These are phyloP conservation scores for Cydia fagiglandana DNA, from an alignment of 1,140 invertebrate species.

Conservation along the genomic window DNA sequence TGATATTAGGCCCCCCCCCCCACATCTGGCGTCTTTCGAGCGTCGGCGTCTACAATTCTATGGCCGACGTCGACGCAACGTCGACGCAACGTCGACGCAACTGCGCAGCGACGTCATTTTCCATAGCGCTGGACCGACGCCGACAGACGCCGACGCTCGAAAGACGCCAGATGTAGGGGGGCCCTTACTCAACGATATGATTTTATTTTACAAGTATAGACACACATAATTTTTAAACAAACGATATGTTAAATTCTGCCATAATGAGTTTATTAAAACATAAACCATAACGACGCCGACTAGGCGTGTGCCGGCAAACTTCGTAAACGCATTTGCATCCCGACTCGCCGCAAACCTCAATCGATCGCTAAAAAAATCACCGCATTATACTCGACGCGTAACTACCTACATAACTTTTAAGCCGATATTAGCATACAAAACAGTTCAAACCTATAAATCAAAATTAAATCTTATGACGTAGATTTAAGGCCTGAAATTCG, in stretches of 20 bases:
- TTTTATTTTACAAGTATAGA: not conserved
- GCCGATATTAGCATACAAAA: slow-evolving; percentile 46
- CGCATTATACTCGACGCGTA: slow-evolving; percentile 61
- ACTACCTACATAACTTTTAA: slow-evolving; percentile 58
- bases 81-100: too few species aligned
- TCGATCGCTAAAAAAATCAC: slow-evolving; percentile 74
- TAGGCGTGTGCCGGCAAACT: slow-evolving; percentile 64
- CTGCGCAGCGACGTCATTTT: too few species aligned
- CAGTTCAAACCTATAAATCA: slow-evolving; percentile 38
- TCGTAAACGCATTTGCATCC: slow-evolving; percentile 71
- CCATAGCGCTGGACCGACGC: too few species aligned
- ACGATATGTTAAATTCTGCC: slow-evolving; percentile 2
- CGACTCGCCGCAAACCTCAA: slow-evolving; percentile 69
- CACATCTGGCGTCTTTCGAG: too few species aligned
- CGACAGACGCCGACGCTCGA: too few species aligned
- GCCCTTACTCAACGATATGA: not conserved
- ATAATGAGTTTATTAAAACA: slow-evolving; percentile 51
- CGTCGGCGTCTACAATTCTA: too few species aligned
- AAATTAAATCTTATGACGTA: slow-evolving; percentile 51
- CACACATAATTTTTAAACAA: not conserved
- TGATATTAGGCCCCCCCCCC: too few species aligned
- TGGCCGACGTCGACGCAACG: too few species aligned
- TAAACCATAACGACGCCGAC: slow-evolving; percentile 51
- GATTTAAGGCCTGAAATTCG: slow-evolving; percentile 43
- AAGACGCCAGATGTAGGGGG: too few species aligned